Base-by-base conservation (phyloP, 2,888 invertebrate genomes). In the Drosophila quinaria region DNA sequence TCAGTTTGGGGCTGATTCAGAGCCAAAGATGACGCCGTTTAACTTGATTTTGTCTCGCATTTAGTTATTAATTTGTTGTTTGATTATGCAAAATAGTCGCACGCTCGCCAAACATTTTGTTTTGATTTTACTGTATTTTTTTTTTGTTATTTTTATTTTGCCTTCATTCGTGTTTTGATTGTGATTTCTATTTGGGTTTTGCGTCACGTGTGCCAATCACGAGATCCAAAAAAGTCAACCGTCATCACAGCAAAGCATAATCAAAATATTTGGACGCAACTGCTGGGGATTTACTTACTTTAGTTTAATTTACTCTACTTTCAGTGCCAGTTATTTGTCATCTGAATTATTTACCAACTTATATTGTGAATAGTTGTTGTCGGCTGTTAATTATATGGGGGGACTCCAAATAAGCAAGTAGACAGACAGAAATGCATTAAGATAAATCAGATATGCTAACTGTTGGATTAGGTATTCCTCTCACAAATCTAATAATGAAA, bases 61-160 rank as follows among this genome's bases (percentile, higher is more conserved):
- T 78, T 63, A 61, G 51, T 59, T 52, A 47, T 50, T 71, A 84
- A 78, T 74, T 78, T 64, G 69, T 82, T 71, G 39, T 78, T 81
- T 72, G 61, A 87, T 85, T 85, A 84, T 85, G 90, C 90, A 71
- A 85, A 89, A 85, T 86, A 88, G 90, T 80, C 55, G n/a, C 72
- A 67, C 72, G 81, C 67, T 51, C 62, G 59, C 37, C 47, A 51
- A 31, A 41, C 56, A 42, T 51, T 51, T 79, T 54, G 52, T 71
- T 72, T 75, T 87, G 58, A 55, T 39, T 49, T 17, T 50, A 64
- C 37, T 37, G 10, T 63, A 25, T 65, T 66, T 62, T 58, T 58
- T 49, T 64, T 62, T 62, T 42, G 58, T 70, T 59, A 67, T 63
- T 64, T 49, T 70, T 67, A 60, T 42, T 76, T 80, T 81, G 54